These are phyloP conservation scores for Emydocephalus ijimae DNA, from an alignment of 2,113 vertebrate genomes.

Conservation along the genomic window DNA sequence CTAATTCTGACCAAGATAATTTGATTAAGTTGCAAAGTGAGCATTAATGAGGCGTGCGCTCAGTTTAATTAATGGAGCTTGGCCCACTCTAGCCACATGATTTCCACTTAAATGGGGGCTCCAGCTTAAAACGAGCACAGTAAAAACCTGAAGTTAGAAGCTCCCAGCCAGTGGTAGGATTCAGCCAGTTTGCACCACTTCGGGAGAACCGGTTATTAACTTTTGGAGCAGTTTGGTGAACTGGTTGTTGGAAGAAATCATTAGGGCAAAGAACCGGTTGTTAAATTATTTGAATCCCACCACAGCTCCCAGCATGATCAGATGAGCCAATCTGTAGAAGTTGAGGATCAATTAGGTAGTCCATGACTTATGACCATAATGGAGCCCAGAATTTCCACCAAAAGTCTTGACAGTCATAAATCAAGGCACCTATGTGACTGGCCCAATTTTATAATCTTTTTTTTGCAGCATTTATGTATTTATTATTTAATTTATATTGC, in stretches of 20 bases:
- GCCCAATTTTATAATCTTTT: background rate
- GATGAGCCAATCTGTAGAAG: background rate
- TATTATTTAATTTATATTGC: too few species aligned
- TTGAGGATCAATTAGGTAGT: background rate
- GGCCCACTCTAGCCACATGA: background rate
- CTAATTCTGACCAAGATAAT: constrained; percentile 39
- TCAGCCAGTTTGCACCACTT: too few species aligned
- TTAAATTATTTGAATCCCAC: too few species aligned
- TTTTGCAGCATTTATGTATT: background rate
- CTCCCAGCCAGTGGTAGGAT: background rate
- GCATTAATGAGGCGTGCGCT: constrained; percentile 33
- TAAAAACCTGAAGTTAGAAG: background rate
- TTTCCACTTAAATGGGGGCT: background rate
- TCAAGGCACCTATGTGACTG: background rate
- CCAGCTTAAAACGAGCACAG: background rate
- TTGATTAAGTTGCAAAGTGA: background rate
- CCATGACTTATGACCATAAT: background rate
- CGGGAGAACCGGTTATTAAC: too few species aligned
- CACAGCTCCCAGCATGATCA: too few species aligned
- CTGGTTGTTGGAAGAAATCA: too few species aligned
- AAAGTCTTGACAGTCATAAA: background rate
- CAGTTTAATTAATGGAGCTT: constrained; percentile 34
- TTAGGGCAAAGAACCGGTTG: too few species aligned
- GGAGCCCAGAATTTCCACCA: background rate
- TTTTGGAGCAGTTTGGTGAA: too few species aligned